Evolutionary conservation across 2,113 vertebrate species (phyloP), one percentile per base, ranked within the genome.

Genomic region (Forbesichthys papilliferus): DNA sequence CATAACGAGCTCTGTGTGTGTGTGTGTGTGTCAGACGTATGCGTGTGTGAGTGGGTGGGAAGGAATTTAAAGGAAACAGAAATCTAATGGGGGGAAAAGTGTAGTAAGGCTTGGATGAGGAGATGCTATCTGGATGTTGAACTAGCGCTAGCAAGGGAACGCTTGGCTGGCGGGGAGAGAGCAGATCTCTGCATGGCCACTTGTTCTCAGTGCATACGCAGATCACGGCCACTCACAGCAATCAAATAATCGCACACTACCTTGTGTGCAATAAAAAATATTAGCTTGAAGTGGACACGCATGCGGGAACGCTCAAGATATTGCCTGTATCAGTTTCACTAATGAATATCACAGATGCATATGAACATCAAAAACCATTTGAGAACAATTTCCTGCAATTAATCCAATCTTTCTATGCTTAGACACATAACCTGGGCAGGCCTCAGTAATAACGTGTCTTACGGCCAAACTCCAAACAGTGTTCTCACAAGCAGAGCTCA

Each of bases 381-480:
- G 64, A 61, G 49, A 81, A 75, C 84, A 81, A 90, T 91, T 93
- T 92, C 91, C 91, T 90, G 88, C 78, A 89, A 93, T 92, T 90
- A 89, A 89, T 89, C 71, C 81, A 83, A 91, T 90, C 78, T 84
- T 74, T 81, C 87, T 86, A 84, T 88, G 88, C 87, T 81, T 62
- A 80, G 67, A 81, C 82, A 79, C 76, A 71, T 86, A 79, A 82
- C 86, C 85, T 84, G 78, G 73, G 74, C 61, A 78, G 77, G 77
- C 67, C 63, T 79, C 56, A 63, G 68, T 86, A 79, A 89, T 81
- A 27, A 27, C 27, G 81, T 78, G 84, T 77, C 84, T 81, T 70
- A 77, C 81, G 78, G 36, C 79, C 77, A 74, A 55, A 80, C 66
- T 59, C 48, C 71, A 64, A 59, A 66, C 54, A 77, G 59, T 59